Conservation (phyloP, 2,888 invertebrate genomes). For the Xanthia icteritia region DNA sequence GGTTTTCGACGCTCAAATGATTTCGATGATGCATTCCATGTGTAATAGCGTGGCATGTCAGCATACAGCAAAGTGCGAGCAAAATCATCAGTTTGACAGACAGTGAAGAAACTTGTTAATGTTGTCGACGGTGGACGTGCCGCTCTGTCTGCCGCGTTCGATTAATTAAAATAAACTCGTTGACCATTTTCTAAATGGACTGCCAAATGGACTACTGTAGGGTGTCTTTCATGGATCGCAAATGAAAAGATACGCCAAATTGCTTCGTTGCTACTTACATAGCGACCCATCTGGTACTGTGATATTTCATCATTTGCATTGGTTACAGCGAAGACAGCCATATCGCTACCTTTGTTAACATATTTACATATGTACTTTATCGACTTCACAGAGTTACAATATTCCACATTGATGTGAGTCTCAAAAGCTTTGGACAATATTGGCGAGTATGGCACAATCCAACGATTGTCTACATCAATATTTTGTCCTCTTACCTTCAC, state of each 20-base stretch:
- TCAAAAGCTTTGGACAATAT: slow-evolving; percentile 16
- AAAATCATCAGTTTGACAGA: neutral
- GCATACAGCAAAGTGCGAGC: slow-evolving; percentile 9
- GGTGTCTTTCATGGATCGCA: slow-evolving; percentile 12
- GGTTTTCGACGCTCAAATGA: slow-evolving; percentile 12
- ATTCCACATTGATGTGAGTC: slow-evolving; percentile 19
- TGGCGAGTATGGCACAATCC: neutral
- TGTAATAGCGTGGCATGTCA: neutral
- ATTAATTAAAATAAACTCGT: neutral
- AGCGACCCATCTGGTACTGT: neutral
- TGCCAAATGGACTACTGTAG: slow-evolving; percentile 15
- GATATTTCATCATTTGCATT: slow-evolving; percentile 1
- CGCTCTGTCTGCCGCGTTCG: too few species aligned
- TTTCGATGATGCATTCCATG: neutral
- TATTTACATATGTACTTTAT: neutral
- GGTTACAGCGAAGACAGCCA: neutral
- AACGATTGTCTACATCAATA: slow-evolving; percentile 8
- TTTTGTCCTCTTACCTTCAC: neutral
- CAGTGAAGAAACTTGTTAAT: slow-evolving; percentile 61
- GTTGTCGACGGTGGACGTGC: slow-evolving; percentile 36
- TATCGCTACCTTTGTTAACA: slow-evolving; percentile 14
- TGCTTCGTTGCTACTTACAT: slow-evolving; percentile 2
- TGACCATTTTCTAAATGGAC: slow-evolving; percentile 4
- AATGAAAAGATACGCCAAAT: slow-evolving; percentile 13
- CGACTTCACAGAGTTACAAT: slow-evolving; percentile 2